Evolutionary conservation across 2,888 invertebrate genomes (phyloP), one percentile per base, ranked within the genome.

Genomic region (Lobophora halterata): DNA sequence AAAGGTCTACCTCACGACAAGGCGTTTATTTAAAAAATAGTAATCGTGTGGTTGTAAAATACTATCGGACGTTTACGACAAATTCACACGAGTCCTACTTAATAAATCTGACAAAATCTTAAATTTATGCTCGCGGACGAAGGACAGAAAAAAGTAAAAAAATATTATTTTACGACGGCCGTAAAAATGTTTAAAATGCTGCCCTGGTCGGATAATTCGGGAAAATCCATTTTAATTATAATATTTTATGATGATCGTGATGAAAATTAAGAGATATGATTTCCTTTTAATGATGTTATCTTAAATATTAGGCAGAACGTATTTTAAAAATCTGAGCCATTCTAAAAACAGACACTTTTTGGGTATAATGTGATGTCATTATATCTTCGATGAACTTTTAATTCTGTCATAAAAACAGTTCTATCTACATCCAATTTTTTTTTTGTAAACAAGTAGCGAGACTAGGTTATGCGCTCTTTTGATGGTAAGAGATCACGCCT

Each of bases 61-160:
- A 78, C 69, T 66, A 76, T 79, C 60, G 65, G 81, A 83, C 81
- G 23, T 83, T 85, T 81, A 85, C 78, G 82, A 81, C 78, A 74
- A 81, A 80, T 85, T 75, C 79, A 81, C 79, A 80, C 80, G 76
- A 72, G 76, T 71, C 71, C 71, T 78, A 79, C 78, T 78, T 76
- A 77, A 80, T 79, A 81, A 81, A 83, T 81, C 81, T 79, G 80
- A 82, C 81, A 79, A 73, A 76, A 77, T 68, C 71, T 68, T 49
- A 69, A 79, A 82, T 83, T 83, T 83, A 85, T 75, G 73, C 65
- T 58, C 65, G 69, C 64, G 59, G 63, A 68, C 66, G 64, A 61
- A 67, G 65, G 69, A 65, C 65, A 56, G 47, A 47, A n/a, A n/a
- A n/a, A n/a, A 64, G 59, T 62, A 61, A 67, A 64, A 64, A 70